These are phyloP conservation scores for Polypedilum vanderplanki DNA, from an alignment of 1,140 invertebrate genomes.

Conservation along the genomic window DNA sequence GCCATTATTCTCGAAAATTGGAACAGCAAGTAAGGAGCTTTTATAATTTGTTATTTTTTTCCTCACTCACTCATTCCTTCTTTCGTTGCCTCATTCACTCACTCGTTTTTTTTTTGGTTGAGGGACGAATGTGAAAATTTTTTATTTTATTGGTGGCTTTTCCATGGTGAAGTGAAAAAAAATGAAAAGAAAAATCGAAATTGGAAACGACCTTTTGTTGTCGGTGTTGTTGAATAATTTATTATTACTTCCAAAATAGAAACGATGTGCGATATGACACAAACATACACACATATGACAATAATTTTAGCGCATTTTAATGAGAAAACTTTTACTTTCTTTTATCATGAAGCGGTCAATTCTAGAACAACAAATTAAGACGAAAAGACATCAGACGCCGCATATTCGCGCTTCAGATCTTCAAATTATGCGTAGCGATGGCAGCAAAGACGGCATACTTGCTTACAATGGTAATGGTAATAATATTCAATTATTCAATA, in stretches of 20 bases:
- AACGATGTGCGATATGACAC: not conserved
- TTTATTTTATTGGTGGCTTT: conserved; percentile 13
- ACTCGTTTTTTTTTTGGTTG: not conserved
- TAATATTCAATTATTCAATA: conserved; percentile 22
- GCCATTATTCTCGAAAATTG: conserved; percentile 12
- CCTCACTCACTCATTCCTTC: not conserved
- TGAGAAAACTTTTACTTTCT: too few relatives aligned
- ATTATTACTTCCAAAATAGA: conserved; percentile 29
- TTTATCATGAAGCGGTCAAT: not conserved
- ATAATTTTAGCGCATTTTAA: too few relatives aligned
- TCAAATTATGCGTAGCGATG: conserved; percentile 4
- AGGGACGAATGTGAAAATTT: not conserved
- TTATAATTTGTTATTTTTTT: conserved; percentile 12
- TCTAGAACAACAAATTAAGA: not conserved
- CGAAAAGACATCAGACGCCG: not conserved
- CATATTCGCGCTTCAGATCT: conserved; percentile 6
- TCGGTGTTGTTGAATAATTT: conserved; percentile 20
- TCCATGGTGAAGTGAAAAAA: not conserved
- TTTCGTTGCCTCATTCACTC: not conserved
- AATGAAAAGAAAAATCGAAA: conserved; percentile 23
- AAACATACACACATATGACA: too few relatives aligned
- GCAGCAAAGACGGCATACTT: not conserved
- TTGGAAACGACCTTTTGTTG: conserved; percentile 26
- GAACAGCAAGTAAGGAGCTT: conserved; percentile 11
- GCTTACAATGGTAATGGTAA: conserved; percentile 22